A percentile compares a stretch with the other conserved stretches of the same genome.
phyloP scores from a whole-genome alignment of 1,140 invertebrate species.

The Megathymus violae region DNA sequence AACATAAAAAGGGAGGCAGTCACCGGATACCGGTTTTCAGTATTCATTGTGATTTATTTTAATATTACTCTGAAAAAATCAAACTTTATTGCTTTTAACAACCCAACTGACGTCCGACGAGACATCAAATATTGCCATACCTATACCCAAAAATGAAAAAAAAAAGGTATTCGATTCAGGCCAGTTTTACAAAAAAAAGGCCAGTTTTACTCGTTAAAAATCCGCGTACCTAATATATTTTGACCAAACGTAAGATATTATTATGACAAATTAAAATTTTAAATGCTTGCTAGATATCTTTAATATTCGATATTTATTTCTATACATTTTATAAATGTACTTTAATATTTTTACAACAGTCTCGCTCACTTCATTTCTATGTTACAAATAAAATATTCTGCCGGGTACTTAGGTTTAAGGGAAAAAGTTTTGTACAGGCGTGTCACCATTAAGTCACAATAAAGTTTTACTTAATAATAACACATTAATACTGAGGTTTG shows the following conservation, averaged over 20 bases:
- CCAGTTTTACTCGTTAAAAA: too few relatives aligned
- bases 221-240: too few relatives aligned
- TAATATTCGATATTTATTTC: conserved; percentile 41
- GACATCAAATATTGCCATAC: too few relatives aligned
- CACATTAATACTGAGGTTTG: conserved; percentile 19
- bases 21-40: conserved; percentile 70
- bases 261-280: conserved; percentile 12
- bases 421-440: conserved; percentile 5
- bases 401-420: background rate
- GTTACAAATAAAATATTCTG: conserved; percentile 2
- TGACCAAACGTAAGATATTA: too few relatives aligned
- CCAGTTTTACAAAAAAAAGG: too few relatives aligned
- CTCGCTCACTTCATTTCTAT: conserved; percentile 42
- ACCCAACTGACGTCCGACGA: background rate
- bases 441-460: conserved; percentile 3
- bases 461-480: conserved; percentile 6
- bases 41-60: conserved; percentile 56
- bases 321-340: conserved; percentile 78
- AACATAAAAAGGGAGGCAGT: conserved; percentile 74
- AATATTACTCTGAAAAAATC: conserved; percentile 8
- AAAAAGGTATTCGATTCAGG: too few relatives aligned
- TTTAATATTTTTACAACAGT: conserved; percentile 63
- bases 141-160: too few relatives aligned
- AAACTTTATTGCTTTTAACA: background rate
- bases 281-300: conserved; percentile 2